phyloP scores from a whole-genome alignment of 1,140 invertebrate genomes.

The Anastrepha ludens region DNA sequence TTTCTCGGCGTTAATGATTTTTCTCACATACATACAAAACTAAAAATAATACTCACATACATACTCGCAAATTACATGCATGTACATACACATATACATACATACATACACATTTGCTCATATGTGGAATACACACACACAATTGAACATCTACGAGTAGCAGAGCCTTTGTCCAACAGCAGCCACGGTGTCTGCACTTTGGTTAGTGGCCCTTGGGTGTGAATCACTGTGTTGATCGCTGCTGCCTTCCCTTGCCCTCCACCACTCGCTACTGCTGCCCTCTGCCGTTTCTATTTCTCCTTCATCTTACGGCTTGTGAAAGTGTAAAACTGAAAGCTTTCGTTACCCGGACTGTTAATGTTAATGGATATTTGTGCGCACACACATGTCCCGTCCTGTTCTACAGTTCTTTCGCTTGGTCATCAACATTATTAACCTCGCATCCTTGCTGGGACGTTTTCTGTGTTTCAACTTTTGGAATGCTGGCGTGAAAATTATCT shows the following conservation, averaged over 20 bases:
- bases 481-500: background rate
- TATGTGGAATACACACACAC: background rate
- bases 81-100: background rate
- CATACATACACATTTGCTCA: background rate
- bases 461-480: background rate
- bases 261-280: background rate
- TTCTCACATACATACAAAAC: constrained; percentile 63
- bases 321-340: constrained; percentile 56
- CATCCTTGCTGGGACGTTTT: background rate
- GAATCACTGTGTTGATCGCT: constrained; percentile 41
- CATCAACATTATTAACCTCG: constrained; percentile 49
- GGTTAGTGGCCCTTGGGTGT: constrained; percentile 25
- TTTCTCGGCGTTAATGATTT: constrained; percentile 72
- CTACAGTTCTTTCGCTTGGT: background rate
- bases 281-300: background rate
- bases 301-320: constrained; percentile 15
- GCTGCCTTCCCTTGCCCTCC: background rate
- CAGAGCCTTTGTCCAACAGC: background rate
- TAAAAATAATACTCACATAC: background rate
- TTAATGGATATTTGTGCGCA: constrained; percentile 43
- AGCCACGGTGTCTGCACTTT: constrained; percentile 29
- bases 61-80: constrained; percentile 61
- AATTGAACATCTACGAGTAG: no score
- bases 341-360: constrained; percentile 52
- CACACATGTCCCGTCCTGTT: background rate